Evolutionary conservation across 2,888 invertebrate species (phyloP), one percentile per base, ranked within the genome.

Genomic region (Bellardia bayeri): DNA sequence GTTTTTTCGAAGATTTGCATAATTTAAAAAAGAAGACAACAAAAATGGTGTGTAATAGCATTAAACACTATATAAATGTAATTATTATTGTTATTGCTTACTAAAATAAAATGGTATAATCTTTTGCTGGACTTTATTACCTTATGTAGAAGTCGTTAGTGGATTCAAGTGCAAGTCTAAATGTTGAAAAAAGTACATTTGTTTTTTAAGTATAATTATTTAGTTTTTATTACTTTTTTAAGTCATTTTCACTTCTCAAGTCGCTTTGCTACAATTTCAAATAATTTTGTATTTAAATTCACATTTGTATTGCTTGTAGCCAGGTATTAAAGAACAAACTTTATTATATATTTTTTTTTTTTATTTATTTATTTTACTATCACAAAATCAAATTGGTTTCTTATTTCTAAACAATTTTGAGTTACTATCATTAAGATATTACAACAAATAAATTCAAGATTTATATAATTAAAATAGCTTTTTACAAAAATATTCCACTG

Each of bases 11-110:
- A 58, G 86, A 88, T 89, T 89, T 89, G 87, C 89, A 89, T 89
- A 89, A 88, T 83, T 86, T 87, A 5, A 11, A 14, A 30, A 76
- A 82, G 11, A 42, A 63, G 68, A 58, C n/a, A 79, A 63, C 51
- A 33, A 72, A 72, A 51, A 90, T 89, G 89, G 82, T 91, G 74
- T 92, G 91, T 92, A 91, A 92, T 90, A 91, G 91, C 91, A 92
- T 71, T 92, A 92, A 92, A 92, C 93, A 92, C 92, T 89, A 93
- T 92, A 91, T 93, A 91, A 92, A 93, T 91, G 92, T 90, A 89
- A 90, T 90, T 89, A 89, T 86, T 88, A 80, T 89, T 75, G 66
- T 85, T 78, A 82, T 85, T 87, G 66, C 79, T 64, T 51, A 23
- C 30, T 51, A 45, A 42, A 61, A 58, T 58, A 61, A 58, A 58